These are phyloP conservation scores for Bembecia ichneumoniformis DNA, from an alignment of 2,888 invertebrate species.

Conservation along the genomic window DNA sequence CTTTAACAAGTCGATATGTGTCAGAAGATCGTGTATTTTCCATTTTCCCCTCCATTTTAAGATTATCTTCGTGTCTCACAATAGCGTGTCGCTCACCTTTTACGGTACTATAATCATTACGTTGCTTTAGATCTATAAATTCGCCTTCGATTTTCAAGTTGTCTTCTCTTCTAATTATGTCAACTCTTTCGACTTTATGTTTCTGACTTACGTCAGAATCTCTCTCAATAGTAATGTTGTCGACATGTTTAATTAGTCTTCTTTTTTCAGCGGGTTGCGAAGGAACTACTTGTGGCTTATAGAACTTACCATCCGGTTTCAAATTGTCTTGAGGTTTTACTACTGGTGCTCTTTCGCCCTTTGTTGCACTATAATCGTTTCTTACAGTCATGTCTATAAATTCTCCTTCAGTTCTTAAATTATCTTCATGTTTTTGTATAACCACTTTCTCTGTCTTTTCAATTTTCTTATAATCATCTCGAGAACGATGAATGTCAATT, in stretches of 20 bases:
- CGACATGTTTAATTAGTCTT: slow-evolving; percentile 67
- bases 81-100: slow-evolving; percentile 65
- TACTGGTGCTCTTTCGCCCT: slow-evolving; percentile 74
- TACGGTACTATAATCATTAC: slow-evolving; percentile 66
- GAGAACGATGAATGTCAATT: slow-evolving; percentile 62
- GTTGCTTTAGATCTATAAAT: slow-evolving; percentile 69
- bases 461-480: slow-evolving; percentile 71
- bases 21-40: slow-evolving; percentile 67
- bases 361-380: slow-evolving; percentile 67
- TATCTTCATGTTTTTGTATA: slow-evolving; percentile 73
- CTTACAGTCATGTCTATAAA: slow-evolving; percentile 62
- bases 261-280: slow-evolving; percentile 72
- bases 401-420: slow-evolving; percentile 69
- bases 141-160: slow-evolving; percentile 75
- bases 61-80: slow-evolving; percentile 75
- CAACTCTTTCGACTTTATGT: slow-evolving; percentile 70
- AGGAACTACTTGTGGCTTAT: slow-evolving; percentile 61
- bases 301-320: slow-evolving; percentile 71
- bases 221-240: slow-evolving; percentile 73
- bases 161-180: slow-evolving; percentile 75
- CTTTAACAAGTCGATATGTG: slow-evolving; percentile 67
- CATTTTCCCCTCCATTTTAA: slow-evolving; percentile 75
- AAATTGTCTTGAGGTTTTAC: slow-evolving; percentile 77
- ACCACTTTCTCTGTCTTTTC: slow-evolving; percentile 67
- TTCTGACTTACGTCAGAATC: slow-evolving; percentile 37